Evolutionary conservation across 2,888 invertebrate species (phyloP).

Genomic region (Heteropelma amictum): DNA sequence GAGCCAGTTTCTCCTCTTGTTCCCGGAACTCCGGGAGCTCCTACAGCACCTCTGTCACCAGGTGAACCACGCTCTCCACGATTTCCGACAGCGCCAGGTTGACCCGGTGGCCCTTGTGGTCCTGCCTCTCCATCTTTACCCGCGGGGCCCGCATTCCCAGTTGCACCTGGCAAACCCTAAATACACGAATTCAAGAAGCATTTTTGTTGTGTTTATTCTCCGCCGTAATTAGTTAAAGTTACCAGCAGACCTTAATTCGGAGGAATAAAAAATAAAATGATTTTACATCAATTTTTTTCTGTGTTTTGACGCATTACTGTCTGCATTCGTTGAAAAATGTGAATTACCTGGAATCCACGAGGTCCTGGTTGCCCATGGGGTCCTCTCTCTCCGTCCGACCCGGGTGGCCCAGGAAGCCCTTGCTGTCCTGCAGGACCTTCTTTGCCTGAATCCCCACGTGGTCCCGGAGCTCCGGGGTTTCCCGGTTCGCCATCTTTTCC

Average conservation of each 20-base stretch:
- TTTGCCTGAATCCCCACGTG: conserved; percentile 77
- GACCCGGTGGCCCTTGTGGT: conserved; percentile 82
- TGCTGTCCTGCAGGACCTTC: conserved; percentile 83
- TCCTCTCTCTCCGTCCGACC: conserved; percentile 87
- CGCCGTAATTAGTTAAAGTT: too few species aligned
- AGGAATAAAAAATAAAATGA: too few species aligned
- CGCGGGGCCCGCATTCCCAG: conserved; percentile 84
- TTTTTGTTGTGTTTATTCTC: too few species aligned
- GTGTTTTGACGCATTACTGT: background rate
- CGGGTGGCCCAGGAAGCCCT: conserved; percentile 83
- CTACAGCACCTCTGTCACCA: conserved; percentile 86
- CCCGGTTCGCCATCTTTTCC: conserved; percentile 91
- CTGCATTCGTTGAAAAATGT: background rate
- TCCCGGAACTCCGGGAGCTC: conserved; percentile 84
- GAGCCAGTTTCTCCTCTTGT: conserved; percentile 83
- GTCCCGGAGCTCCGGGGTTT: conserved; percentile 82
- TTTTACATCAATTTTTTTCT: too few species aligned
- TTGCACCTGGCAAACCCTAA: conserved; percentile 46
- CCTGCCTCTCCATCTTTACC: conserved; percentile 92
- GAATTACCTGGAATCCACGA: conserved; percentile 87
- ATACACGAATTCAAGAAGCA: too few species aligned
- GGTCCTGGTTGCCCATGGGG: conserved; percentile 87
- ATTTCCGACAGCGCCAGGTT: conserved; percentile 80
- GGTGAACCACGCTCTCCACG: conserved; percentile 85
- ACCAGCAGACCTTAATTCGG: too few species aligned